Percentiles rank a stretch among this genome's conserved stretches.
Evolutionary conservation across 2,797 vertebrate genomes (phyloP).

Genomic region (Ceyx erithaca): DNA sequence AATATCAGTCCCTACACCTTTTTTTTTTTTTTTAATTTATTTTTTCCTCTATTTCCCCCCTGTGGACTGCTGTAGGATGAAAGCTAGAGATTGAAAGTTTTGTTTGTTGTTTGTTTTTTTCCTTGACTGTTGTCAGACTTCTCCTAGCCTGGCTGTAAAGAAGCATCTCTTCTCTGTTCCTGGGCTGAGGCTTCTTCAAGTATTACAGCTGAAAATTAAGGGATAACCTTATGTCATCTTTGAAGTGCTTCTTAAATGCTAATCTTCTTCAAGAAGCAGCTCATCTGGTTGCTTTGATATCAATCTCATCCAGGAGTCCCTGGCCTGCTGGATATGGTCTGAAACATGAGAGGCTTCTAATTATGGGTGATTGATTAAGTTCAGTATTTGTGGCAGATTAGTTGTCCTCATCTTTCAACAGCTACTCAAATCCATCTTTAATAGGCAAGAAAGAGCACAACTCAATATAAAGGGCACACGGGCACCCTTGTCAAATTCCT

Average conservation of each 20-base stretch:
- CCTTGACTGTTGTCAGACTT: background rate
- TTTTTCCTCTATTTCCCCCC: fast-evolving
- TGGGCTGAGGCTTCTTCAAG: background rate
- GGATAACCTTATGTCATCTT: background rate
- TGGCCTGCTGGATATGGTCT: background rate
- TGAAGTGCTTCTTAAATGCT: background rate
- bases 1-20: background rate
- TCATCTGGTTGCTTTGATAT: background rate
- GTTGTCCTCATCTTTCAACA: background rate
- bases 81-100: background rate
- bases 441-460: background rate
- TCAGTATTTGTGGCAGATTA: background rate
- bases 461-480: background rate
- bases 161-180: background rate
- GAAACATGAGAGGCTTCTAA: background rate
- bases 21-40: no score
- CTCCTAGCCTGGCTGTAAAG: background rate
- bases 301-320: background rate
- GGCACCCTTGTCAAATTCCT: background rate
- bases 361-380: fast-evolving
- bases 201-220: background rate
- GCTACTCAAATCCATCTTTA: background rate
- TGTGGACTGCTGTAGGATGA: background rate
- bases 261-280: background rate
- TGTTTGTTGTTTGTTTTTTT: background rate